Evolutionary conservation across 1,140 invertebrate genomes (phyloP).

Genomic region (Lanistes nyassanus): DNA sequence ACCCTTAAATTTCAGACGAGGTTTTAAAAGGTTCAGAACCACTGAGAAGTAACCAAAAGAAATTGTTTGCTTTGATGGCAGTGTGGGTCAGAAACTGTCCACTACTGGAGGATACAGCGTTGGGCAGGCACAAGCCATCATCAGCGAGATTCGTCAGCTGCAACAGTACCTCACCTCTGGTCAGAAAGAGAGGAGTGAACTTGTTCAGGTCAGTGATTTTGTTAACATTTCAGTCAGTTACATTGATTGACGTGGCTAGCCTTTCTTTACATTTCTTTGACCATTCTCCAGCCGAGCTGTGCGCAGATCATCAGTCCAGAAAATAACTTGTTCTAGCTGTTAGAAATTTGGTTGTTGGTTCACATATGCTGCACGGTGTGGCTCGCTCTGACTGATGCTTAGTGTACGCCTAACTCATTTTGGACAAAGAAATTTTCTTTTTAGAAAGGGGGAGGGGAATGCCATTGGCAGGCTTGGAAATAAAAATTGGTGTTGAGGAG

Average conservation of each 20-base stretch:
- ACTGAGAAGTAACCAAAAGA: not conserved
- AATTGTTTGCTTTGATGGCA: constrained; percentile 65
- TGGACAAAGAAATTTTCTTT: too few relatives aligned
- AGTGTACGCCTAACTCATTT: too few relatives aligned
- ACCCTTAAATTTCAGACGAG: too few relatives aligned
- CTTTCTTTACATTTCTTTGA: not conserved
- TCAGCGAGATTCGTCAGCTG: constrained; percentile 91
- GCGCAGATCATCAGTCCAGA: not conserved
- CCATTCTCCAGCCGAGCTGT: not conserved
- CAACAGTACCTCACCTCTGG: constrained; percentile 89
- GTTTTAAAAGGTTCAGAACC: too few relatives aligned
- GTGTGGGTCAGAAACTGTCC: constrained; percentile 90
- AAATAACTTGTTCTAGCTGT: too few relatives aligned
- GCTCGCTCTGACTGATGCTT: not conserved
- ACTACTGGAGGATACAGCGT: constrained; percentile 89
- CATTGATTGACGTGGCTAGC: not conserved
- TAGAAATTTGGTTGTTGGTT: too few relatives aligned
- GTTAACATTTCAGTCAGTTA: not conserved
- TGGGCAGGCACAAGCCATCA: constrained; percentile 91
- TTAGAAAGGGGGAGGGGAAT: too few relatives aligned
- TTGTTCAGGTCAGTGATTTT: constrained; percentile 79
- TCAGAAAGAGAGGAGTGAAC: constrained; percentile 90
- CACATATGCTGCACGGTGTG: not conserved
- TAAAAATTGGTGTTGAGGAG: too few relatives aligned
- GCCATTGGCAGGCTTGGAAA: too few relatives aligned